phyloP scores from a whole-genome alignment of 1,140 invertebrate species.

The Muscidifurax raptorellus region DNA sequence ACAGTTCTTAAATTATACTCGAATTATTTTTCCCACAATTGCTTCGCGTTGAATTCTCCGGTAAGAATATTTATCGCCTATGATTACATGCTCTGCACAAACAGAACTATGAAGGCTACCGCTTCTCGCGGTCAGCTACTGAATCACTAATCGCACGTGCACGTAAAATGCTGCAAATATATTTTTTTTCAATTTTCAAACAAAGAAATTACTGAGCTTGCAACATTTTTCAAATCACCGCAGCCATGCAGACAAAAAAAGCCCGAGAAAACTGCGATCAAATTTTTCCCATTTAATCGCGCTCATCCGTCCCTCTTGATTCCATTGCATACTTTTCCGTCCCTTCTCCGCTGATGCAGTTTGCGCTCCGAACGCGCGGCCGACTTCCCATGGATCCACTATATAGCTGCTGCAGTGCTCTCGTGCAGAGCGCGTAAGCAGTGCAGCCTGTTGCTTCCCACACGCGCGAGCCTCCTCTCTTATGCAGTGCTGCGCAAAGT shows the following conservation, averaged over 20 bases:
- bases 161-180: neutral
- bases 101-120: neutral
- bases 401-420: neutral
- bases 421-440: neutral
- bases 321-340: conserved; percentile 24
- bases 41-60: neutral
- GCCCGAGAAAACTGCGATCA: neutral
- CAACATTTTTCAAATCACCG: no score
- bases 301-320: conserved; percentile 24
- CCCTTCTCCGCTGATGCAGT: neutral
- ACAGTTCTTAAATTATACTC: neutral
- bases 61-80: no score
- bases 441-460: conserved; percentile 64
- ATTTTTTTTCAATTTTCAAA: no score
- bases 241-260: no score
- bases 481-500: neutral
- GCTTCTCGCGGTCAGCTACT: neutral
- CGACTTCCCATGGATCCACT: conserved; percentile 52
- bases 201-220: no score
- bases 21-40: neutral
- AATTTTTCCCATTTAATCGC: conserved; percentile 29
- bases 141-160: neutral
- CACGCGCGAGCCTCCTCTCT: conserved; percentile 34
- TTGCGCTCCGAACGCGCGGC: neutral
- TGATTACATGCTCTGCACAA: neutral